Base-by-base conservation (phyloP, 2,113 vertebrate genomes). In the Saimiri boliviensis region DNA sequence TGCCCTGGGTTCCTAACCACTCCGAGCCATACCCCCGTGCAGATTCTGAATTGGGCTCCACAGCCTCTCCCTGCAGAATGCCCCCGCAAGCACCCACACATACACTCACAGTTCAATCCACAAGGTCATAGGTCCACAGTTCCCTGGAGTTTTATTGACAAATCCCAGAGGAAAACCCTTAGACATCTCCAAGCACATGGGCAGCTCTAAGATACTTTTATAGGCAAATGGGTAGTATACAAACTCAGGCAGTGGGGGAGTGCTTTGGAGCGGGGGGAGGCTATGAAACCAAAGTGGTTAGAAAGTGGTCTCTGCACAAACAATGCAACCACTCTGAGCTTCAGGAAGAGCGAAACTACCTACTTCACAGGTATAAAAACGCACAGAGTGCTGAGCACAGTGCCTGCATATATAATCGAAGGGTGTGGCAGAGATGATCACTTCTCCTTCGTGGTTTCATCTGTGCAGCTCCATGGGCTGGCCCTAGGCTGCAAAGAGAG, bases 251-350 rank as follows among this genome's bases (percentile, higher is more conserved):
- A 27, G 63, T 30, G 10, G 2, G 52, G 7, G 35, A 14, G 37
- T 0, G 2, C 23, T 30, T 9, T 2, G 27, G 21, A 66, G 63
- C 8, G 16, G 13, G 0, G 0, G 70, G 30, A 23, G 8, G 37
- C 35, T 58, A 2, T 25, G 32, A 54, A 80, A 54, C 25, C 19
- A 52, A 90, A 52, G 37, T 17, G 10, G 40, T 35, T 12, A n/a
- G 32, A 63, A 60, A 0, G 5, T 13, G 40, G 60, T 17, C 49
- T 71, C 81, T 25, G 35, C 11, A 35, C 52, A 32, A 47, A 4
- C 19, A 5, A 35, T 20, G 47, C 60, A 35, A 68, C 45, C 30
- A 16, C 19, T 71, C 42, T 30, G 56, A 74, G 74, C 56, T 79
- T 58, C 86, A 13, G 32, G 42, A 70, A 42, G 49, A 73, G 21